These are phyloP conservation scores for Chaitophorus viminalis DNA, from an alignment of 2,888 invertebrate species.

Conservation along the genomic window DNA sequence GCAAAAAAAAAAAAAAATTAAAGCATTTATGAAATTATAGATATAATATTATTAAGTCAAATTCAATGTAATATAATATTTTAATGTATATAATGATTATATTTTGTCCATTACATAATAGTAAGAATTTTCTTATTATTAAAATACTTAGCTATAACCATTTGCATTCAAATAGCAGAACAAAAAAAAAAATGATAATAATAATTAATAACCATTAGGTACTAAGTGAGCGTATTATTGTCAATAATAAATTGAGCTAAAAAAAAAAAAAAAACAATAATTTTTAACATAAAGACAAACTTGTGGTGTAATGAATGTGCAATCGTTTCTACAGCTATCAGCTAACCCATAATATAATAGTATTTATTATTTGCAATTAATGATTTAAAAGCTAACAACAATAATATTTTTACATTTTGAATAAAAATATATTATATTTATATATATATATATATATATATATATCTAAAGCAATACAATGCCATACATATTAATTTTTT, in stretches of 20 bases:
- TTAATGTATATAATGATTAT: slow-evolving; percentile 29
- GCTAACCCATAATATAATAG: slow-evolving; percentile 19
- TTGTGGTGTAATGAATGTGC: slow-evolving; percentile 25
- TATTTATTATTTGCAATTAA: slow-evolving; percentile 14
- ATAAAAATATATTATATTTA: slow-evolving; percentile 7
- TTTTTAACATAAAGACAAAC: slow-evolving; percentile 34
- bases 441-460: slow-evolving; percentile 1
- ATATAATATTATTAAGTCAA: not conserved
- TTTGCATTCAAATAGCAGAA: slow-evolving; percentile 14
- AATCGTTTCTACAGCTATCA: slow-evolving; percentile 5
- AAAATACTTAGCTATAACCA: slow-evolving; percentile 26
- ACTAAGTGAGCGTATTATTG: slow-evolving; percentile 61
- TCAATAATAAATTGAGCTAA: slow-evolving; percentile 61
- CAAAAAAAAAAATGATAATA: slow-evolving; percentile 26
- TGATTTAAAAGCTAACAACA: slow-evolving; percentile 28
- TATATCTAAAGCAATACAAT: not conserved
- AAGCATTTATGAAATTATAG: not conserved
- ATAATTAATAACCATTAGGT: slow-evolving; percentile 22
- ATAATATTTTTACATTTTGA: slow-evolving; percentile 21
- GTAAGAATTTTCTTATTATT: slow-evolving; percentile 10
- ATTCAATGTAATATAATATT: slow-evolving; percentile 17
- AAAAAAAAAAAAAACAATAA: slow-evolving; percentile 51
- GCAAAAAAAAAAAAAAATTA: not conserved
- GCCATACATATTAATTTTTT: not conserved
- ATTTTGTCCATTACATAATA: slow-evolving; percentile 48